Percentiles rank a stretch among this genome's conserved stretches.
Evolutionary conservation across 2,797 vertebrate species (phyloP).

Genomic region (Pangasius macronema): DNA sequence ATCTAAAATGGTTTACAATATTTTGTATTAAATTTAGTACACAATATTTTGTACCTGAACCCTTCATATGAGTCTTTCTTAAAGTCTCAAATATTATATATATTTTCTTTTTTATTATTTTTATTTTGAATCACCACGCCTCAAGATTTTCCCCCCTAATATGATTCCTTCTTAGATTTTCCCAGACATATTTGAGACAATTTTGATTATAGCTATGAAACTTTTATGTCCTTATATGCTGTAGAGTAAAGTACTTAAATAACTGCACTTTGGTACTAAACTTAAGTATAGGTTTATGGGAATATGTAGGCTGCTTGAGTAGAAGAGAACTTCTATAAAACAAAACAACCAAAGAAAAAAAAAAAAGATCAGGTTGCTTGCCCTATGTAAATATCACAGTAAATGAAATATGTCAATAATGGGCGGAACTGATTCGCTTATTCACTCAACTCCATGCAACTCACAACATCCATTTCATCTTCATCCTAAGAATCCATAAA

Average conservation of each 20-base stretch:
- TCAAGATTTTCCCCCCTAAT: no score
- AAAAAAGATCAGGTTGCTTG: not conserved
- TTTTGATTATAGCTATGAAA: not conserved
- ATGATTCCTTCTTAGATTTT: no score
- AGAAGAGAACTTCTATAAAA: not conserved
- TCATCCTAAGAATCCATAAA: slow-evolving; percentile 36
- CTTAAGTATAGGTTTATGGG: not conserved
- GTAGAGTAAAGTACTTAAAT: not conserved
- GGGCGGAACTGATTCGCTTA: slow-evolving; percentile 10
- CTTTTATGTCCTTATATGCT: not conserved
- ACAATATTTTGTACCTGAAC: not conserved
- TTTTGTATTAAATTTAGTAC: not conserved
- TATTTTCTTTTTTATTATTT: no score
- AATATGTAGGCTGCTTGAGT: not conserved
- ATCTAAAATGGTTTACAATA: not conserved
- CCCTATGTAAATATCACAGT: not conserved
- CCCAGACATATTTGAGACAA: not conserved
- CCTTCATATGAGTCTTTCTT: not conserved
- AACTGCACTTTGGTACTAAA: not conserved
- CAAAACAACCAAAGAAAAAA: not conserved
- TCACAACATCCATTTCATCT: slow-evolving; percentile 38
- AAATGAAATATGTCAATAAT: slow-evolving; percentile 17
- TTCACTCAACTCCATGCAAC: slow-evolving; percentile 3
- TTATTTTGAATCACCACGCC: not conserved
- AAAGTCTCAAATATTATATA: not conserved